phyloP scores from a whole-genome alignment of 1,140 invertebrate species.

The Acarapis woodi region DNA sequence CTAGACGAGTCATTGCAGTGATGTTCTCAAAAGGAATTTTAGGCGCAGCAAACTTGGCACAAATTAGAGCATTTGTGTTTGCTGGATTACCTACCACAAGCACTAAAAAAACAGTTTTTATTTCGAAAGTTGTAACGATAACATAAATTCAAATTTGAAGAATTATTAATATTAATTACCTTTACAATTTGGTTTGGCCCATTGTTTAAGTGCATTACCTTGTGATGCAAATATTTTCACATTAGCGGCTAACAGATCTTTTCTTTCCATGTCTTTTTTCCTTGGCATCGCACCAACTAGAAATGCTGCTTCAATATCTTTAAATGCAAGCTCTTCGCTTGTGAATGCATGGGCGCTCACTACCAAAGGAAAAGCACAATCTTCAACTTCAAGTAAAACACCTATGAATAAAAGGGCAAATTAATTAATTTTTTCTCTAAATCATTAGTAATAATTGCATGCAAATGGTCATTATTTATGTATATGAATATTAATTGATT shows the following conservation, averaged over 20 bases:
- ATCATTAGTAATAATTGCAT: no score
- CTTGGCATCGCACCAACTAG: slow-evolving; percentile 95
- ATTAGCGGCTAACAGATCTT: slow-evolving; percentile 80
- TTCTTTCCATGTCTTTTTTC: slow-evolving; percentile 93
- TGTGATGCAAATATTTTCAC: slow-evolving; percentile 91
- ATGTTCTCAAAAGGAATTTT: slow-evolving; percentile 91
- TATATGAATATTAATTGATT: no score
- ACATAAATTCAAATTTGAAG: no score
- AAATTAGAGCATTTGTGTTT: slow-evolving; percentile 93
- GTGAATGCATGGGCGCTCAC: slow-evolving; percentile 51
- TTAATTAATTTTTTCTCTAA: no score
- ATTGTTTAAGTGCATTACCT: slow-evolving; percentile 68
- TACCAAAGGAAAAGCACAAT: slow-evolving; percentile 79
- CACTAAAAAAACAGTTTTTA: no score
- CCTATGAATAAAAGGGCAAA: no score
- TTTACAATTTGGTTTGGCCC: slow-evolving; percentile 79
- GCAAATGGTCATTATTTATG: no score
- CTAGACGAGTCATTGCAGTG: slow-evolving; percentile 86
- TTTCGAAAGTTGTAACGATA: no score
- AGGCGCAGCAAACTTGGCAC: slow-evolving; percentile 67
- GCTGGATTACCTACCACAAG: slow-evolving; percentile 97
- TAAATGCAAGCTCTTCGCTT: slow-evolving; percentile 63
- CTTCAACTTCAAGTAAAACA: slow-evolving; percentile 84
- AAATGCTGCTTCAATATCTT: slow-evolving; percentile 88
- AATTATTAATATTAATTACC: no score